A percentile compares a stretch with the other conserved stretches of the same genome.
Evolutionary conservation across 2,797 vertebrate genomes (phyloP).

Genomic region (Hydrocynus forskahlii): DNA sequence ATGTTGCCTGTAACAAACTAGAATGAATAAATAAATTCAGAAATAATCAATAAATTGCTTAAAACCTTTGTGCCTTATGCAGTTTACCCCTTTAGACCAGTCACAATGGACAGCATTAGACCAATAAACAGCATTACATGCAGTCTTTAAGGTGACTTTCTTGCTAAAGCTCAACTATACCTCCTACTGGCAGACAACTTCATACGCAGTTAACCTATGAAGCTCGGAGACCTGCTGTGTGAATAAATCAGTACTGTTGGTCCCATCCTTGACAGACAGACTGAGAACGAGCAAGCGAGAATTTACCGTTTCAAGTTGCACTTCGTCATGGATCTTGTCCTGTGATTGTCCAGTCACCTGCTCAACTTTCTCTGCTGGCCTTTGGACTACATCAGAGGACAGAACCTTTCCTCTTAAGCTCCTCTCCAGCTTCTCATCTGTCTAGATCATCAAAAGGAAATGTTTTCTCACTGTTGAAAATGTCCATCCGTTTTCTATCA

Average conservation of each 20-base stretch:
- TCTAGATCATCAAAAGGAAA: constrained; percentile 43
- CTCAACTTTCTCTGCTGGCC: constrained; percentile 15
- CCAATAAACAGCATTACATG: background rate
- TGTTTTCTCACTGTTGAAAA: background rate
- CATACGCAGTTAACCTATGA: constrained; percentile 13
- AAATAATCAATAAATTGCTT: too few relatives aligned
- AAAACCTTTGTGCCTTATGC: too few relatives aligned
- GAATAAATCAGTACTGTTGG: constrained; percentile 30
- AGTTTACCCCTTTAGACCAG: too few relatives aligned
- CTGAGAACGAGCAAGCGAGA: background rate
- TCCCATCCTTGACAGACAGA: background rate
- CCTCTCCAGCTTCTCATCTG: constrained; percentile 2
- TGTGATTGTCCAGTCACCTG: constrained; percentile 7
- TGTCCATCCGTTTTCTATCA: background rate
- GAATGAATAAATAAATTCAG: too few relatives aligned
- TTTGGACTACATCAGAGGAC: background rate
- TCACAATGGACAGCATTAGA: too few relatives aligned
- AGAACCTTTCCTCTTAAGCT: background rate
- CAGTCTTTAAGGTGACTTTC: background rate
- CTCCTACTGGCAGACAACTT: constrained; percentile 22
- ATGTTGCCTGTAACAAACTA: too few relatives aligned
- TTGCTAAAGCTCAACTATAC: background rate
- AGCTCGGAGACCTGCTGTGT: constrained; percentile 16
- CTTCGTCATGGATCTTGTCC: background rate
- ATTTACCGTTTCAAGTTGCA: constrained; percentile 27